These are phyloP conservation scores for Tethea ocularis DNA, from an alignment of 2,888 invertebrate species.

Conservation along the genomic window DNA sequence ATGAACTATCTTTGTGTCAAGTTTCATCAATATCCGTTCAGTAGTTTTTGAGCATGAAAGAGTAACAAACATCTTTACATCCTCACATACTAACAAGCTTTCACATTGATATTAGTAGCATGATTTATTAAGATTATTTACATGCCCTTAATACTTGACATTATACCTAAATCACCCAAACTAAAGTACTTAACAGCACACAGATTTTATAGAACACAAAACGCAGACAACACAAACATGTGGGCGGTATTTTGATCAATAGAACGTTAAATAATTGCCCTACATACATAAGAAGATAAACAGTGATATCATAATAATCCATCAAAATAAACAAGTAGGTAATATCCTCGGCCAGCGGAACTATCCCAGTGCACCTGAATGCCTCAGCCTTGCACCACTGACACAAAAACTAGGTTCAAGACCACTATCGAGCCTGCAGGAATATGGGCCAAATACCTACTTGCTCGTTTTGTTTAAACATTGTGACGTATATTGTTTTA, in stretches of 20 bases:
- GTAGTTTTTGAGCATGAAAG: too few species aligned
- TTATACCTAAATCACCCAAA: not conserved
- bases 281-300: not conserved
- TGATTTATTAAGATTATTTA: too few species aligned
- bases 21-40: too few species aligned
- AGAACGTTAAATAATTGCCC: conserved; percentile 13
- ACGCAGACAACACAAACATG: not conserved
- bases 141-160: too few species aligned
- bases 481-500: not conserved
- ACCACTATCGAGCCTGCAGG: conserved; percentile 23
- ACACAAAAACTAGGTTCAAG: conserved; percentile 60
- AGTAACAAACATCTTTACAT: too few species aligned
- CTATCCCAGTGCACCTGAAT: conserved; percentile 8
- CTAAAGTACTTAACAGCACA: not conserved
- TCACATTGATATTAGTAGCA: too few species aligned
- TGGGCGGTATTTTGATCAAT: conserved; percentile 16
- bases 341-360: not conserved
- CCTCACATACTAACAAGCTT: too few species aligned
- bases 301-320: not conserved
- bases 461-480: conserved; percentile 13
- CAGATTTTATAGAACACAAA: not conserved
- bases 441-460: conserved; percentile 9
- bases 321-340: not conserved
- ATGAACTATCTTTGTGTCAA: too few species aligned
- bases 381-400: conserved; percentile 54